Evolutionary conservation across 2,888 invertebrate species (phyloP), one percentile per base, ranked within the genome.

Genomic region (Glyphotaelius pellucidus): DNA sequence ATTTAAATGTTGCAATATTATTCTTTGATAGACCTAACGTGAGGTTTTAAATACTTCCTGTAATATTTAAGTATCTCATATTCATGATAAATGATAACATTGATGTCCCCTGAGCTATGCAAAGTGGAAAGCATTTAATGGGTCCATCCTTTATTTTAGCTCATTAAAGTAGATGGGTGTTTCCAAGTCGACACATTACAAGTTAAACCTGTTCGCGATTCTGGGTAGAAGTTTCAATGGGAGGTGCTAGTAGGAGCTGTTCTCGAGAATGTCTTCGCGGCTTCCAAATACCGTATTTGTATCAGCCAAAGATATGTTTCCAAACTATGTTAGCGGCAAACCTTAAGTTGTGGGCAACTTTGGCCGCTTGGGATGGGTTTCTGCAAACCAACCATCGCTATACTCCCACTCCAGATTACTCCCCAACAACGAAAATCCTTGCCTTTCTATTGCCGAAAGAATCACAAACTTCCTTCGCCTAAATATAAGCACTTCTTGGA

Each of bases 271-370:
- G 88, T 89, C 88, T 89, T 89, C 80, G 88, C 88, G 88, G 88
- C 88, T 89, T 89, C 88, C 88, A 89, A 89, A 86, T 90, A 87
- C 90, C 91, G 88, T 92, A 92, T 92, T 93, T 92, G 93, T 93
- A 92, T 93, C 93, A 84, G 91, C 92, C 92, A 92, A 93, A 92
- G 93, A 93, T 93, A 93, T 93, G 93, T 93, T 92, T 93, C 84
- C 88, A 86, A 93, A 93, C 92, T 93, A 93, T 93, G 93, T 92
- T 89, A 90, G 90, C 90, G 90, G 92, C 90, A 84, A 91, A 92
- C 86, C 91, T 83, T 80, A 93, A 93, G 81, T 92, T 92, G 85
- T 80, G 90, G 92, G 42, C 81, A 92, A 93, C 87, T 93, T 93
- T 67, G 79, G 93, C 91, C 93, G 88, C 91, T 31, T 19, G 93